Conservation (phyloP, 37 sponge, comb jelly and placozoan genomes). For the Ephydatia muelleri region DNA sequence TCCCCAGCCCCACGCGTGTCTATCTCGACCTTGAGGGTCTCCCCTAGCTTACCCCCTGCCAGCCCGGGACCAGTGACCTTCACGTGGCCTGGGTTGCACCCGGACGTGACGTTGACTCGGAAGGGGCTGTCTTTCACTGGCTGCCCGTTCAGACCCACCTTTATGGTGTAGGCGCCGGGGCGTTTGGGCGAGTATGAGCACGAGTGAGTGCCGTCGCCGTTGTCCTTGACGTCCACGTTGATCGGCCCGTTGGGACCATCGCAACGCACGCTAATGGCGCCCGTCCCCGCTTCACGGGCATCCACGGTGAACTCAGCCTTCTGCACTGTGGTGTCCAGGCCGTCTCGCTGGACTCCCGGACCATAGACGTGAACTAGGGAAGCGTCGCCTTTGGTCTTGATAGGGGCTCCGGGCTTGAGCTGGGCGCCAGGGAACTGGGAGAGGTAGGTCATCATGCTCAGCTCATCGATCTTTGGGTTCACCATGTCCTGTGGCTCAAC, state of each 20-base stretch:
- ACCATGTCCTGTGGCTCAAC: conserved; percentile 92
- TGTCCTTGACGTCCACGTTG: conserved; percentile 40
- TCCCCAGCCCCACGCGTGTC: conserved; percentile 84
- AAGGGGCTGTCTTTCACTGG: conserved; percentile 62
- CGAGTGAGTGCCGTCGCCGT: conserved; percentile 36
- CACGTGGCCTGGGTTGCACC: conserved; percentile 61
- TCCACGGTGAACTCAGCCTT: conserved; percentile 57
- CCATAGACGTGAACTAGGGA: conserved; percentile 62
- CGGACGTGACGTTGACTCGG: conserved; percentile 47
- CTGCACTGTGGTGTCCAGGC: conserved; percentile 34
- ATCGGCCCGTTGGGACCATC: conserved; percentile 54
- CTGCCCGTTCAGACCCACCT: conserved; percentile 21
- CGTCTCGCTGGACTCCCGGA: conserved; percentile 59
- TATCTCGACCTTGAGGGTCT: conserved; percentile 53
- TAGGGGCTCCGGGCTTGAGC: conserved; percentile 90
- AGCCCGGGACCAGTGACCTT: conserved; percentile 70
- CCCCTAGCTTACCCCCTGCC: conserved; percentile 39
- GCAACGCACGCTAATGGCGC: conserved; percentile 46
- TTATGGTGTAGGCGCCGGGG: conserved; percentile 40
- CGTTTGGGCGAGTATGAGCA: conserved; percentile 44
- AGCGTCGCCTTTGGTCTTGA: conserved; percentile 58
- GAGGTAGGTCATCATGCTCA: conserved; percentile 98
- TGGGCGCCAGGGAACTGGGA: conserved; percentile 92
- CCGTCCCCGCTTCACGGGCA: conserved; percentile 47
- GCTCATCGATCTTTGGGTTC: conserved; percentile 94